Evolutionary conservation across 2,113 vertebrate species (phyloP).

Genomic region (Falco punctatus): DNA sequence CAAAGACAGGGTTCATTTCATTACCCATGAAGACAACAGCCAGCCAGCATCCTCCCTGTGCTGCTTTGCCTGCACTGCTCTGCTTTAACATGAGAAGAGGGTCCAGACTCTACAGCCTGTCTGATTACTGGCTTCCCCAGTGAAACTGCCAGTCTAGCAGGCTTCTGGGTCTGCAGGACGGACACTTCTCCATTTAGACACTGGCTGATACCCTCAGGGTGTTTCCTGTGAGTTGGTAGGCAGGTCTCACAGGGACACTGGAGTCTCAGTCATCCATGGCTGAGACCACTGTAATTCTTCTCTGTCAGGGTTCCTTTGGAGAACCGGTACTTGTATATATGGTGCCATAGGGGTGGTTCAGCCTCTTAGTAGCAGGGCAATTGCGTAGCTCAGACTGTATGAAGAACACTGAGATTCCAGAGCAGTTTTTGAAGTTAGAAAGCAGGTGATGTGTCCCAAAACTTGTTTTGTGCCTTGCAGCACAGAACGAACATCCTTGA

Average conservation of each 20-base stretch:
- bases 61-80: background rate
- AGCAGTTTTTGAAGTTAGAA: background rate
- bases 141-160: background rate
- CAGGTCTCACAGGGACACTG: background rate
- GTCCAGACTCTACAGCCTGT: background rate
- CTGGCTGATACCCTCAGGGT: background rate
- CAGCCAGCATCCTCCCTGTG: background rate
- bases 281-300: background rate
- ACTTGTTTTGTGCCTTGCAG: background rate
- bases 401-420: background rate
- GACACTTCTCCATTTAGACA: background rate
- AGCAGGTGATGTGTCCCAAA: background rate
- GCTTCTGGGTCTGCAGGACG: background rate
- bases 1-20: background rate
- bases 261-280: background rate
- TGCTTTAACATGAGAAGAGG: background rate
- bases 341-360: background rate
- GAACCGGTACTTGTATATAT: background rate
- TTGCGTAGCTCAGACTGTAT: background rate
- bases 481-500: background rate
- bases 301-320: background rate
- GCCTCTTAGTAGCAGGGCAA: background rate
- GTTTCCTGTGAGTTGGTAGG: background rate
- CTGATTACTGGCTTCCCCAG: background rate
- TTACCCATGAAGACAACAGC: background rate